These are phyloP conservation scores for Myocastor coypus DNA, from an alignment of 2,113 vertebrate species.

Conservation along the genomic window DNA sequence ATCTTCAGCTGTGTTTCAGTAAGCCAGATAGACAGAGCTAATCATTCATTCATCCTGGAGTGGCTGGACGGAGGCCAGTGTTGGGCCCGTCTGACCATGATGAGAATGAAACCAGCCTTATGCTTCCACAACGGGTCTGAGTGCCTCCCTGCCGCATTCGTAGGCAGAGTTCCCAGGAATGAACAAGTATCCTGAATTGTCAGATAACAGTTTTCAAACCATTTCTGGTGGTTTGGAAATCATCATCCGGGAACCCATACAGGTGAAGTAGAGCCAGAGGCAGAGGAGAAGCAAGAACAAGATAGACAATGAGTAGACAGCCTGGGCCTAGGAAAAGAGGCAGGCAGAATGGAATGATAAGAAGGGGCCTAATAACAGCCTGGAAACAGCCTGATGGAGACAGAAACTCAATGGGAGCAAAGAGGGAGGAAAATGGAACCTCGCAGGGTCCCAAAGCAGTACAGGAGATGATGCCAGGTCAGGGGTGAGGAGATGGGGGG, in stretches of 20 bases:
- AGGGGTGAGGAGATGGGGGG: background rate
- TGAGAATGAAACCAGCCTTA: background rate
- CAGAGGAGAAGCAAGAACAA: background rate
- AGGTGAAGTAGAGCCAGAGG: background rate
- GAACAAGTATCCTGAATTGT: fast-evolving
- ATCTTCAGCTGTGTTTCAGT: background rate
- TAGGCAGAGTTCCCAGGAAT: slow-evolving; percentile 19
- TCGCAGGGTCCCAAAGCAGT: background rate
- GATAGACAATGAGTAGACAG: background rate
- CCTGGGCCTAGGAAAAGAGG: background rate
- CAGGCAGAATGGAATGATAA: background rate
- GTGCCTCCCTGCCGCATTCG: background rate
- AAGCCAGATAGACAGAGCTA: background rate
- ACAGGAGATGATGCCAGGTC: background rate
- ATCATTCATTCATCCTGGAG: background rate
- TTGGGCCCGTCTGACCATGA: fast-evolving
- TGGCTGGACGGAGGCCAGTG: background rate
- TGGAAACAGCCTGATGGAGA: background rate
- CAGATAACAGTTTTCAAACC: background rate
- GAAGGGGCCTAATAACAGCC: background rate
- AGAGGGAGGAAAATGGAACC: background rate
- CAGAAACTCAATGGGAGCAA: background rate
- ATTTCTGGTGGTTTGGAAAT: slow-evolving; percentile 8
- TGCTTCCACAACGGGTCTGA: background rate
- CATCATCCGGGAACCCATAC: background rate